Base-by-base conservation (phyloP, 2,888 invertebrate genomes). In the Caenorhabditis doughertyi region DNA sequence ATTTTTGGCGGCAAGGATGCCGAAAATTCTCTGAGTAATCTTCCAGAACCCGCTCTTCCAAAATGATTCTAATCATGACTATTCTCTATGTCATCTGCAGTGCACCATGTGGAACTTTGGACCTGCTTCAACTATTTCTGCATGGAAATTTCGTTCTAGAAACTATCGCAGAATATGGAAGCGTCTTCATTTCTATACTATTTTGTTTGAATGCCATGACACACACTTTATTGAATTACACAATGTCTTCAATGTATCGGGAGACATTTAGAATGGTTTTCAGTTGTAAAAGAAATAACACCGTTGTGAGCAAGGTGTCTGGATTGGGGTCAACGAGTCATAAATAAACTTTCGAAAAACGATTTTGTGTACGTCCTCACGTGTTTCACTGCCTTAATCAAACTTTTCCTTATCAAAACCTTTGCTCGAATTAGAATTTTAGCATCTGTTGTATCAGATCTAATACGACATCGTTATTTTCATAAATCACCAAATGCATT, bases 61-160 rank as follows among this genome's bases (percentile, higher is more conserved):
- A 39, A 11, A 58, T 58, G 58, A 58, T 58, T 35, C 13, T 58
- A 2, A 0, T 58, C 0, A 58, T 58, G 58, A 58, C 58, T 5
- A 13, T 58, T 11, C 13, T 58, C 11, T 58, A 58, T 23, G 18
- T 39, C 0, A 35, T 39, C 11, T 35, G 35, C 16, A 35, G 58
- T 39, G 58, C 35, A 1, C 58, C 58, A 23, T 4, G 2, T 13
- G 39, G 39, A 0, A 39, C 9, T 1, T 16, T 16, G 1, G 16
- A 58, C 16, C 23, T 39, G 8, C 4, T 39, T 23, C 23, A 58
- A 5, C 18, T 23, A 0, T 58, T 58, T 13, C 0, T 39, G 3
- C 23, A 11, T 16, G 3, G 16, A 39, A 11, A 58, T 16, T 23
- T 35, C 1, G 9, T 58, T 2, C 16, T 39, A 0, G 39, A 39